Evolutionary conservation across 2,113 vertebrate genomes (phyloP).

Genomic region (Illadopsis cleaveri): DNA sequence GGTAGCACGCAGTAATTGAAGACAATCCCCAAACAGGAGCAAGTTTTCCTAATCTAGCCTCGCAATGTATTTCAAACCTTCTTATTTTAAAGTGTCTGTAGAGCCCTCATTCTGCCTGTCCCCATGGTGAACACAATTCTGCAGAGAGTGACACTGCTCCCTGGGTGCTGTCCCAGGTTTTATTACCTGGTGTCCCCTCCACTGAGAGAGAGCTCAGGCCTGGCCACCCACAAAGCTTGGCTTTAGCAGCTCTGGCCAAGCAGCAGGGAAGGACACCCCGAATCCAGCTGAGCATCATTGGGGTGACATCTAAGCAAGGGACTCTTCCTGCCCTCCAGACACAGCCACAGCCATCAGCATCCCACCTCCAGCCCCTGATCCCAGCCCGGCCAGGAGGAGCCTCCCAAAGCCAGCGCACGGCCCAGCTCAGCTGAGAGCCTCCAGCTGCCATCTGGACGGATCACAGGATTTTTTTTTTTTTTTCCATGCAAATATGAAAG

Average conservation of each 20-base stretch:
- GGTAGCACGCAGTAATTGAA: rapidly evolving
- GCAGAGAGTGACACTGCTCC: rapidly evolving
- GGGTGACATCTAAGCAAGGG: background rate
- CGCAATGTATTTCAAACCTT: background rate
- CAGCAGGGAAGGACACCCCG: background rate
- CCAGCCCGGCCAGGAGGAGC: background rate
- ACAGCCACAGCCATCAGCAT: rapidly evolving
- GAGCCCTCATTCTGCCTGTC: background rate
- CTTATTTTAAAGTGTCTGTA: rapidly evolving
- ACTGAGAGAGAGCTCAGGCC: background rate
- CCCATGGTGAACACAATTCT: rapidly evolving
- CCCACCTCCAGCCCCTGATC: background rate
- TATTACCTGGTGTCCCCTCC: rapidly evolving
- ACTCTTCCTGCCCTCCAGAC: background rate
- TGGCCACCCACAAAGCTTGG: background rate
- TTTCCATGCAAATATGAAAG: background rate
- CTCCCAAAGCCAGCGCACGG: background rate
- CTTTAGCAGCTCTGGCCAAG: background rate
- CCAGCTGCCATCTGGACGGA: slow-evolving; percentile 58
- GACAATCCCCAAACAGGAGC: background rate
- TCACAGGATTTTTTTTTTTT: slow-evolving; percentile 20
- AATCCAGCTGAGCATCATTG: rapidly evolving
- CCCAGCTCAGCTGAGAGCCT: slow-evolving; percentile 19
- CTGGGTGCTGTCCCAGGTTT: rapidly evolving
- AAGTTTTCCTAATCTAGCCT: background rate